Evolutionary conservation across 2,113 vertebrate genomes (phyloP).

Genomic region (Gymnocephalus cernua): DNA sequence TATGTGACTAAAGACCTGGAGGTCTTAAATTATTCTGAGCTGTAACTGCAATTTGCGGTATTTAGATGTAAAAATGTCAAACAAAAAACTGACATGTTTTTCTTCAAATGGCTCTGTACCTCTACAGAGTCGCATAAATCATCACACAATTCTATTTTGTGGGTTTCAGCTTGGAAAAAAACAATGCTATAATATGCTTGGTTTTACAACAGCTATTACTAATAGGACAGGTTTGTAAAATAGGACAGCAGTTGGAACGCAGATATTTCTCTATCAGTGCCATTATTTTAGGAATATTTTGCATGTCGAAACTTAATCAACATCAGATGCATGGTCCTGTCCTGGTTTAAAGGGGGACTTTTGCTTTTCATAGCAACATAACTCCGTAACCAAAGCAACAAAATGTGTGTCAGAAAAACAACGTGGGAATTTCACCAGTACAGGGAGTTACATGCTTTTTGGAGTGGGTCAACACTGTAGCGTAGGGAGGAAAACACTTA

Average conservation of each 20-base stretch:
- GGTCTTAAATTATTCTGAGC: conserved; percentile 54
- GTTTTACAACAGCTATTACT: conserved; percentile 28
- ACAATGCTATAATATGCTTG: not conserved
- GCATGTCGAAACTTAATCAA: conserved; percentile 27
- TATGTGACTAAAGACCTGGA: conserved; percentile 47
- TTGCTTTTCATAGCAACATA: conserved; percentile 15
- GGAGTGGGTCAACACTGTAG: conserved; percentile 32
- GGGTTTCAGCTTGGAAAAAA: conserved; percentile 17
- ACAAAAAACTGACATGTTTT: conserved; percentile 57
- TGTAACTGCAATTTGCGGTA: conserved; percentile 46
- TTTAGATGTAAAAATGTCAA: conserved; percentile 62
- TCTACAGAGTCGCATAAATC: conserved; percentile 28
- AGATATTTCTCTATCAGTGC: conserved; percentile 11
- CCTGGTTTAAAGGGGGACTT: not conserved
- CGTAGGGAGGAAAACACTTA: conserved; percentile 50
- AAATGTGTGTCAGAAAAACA: conserved; percentile 61
- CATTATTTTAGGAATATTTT: conserved; percentile 19
- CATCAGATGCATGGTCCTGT: conserved; percentile 46
- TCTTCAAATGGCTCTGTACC: conserved; percentile 19
- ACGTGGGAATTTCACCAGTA: conserved; percentile 30
- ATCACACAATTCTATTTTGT: conserved; percentile 21
- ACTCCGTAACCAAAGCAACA: conserved; percentile 27
- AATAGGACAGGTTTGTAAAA: conserved; percentile 20
- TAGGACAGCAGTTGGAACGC: not conserved
- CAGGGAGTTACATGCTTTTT: conserved; percentile 45